phyloP scores from a whole-genome alignment of 2,797 vertebrate species.

The Melanotaenia boesemani region DNA sequence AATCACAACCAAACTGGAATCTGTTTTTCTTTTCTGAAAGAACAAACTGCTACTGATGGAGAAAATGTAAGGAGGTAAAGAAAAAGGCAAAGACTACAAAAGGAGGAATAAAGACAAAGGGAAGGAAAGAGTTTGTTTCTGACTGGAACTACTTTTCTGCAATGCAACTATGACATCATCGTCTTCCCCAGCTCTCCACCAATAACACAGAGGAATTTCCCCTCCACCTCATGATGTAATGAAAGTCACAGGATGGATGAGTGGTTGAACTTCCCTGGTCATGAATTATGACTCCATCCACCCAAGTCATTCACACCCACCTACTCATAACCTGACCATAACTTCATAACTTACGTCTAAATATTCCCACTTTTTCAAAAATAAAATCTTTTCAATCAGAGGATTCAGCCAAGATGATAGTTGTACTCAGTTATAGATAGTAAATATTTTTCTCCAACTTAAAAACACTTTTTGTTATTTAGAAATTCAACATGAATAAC shows the following conservation, averaged over 20 bases:
- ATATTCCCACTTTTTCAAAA: neutral
- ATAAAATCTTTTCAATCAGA: neutral
- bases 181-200: constrained; percentile 31
- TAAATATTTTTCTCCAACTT: too few relatives aligned
- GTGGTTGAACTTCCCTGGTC: neutral
- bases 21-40: neutral
- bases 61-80: neutral
- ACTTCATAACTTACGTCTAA: too few relatives aligned
- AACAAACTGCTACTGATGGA: neutral
- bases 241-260: neutral
- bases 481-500: too few relatives aligned
- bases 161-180: constrained; percentile 49
- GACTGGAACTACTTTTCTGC: constrained; percentile 25
- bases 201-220: constrained; percentile 49
- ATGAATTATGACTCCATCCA: neutral
- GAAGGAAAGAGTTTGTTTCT: constrained; percentile 7
- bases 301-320: neutral
- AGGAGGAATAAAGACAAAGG: too few relatives aligned
- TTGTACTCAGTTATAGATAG: too few relatives aligned
- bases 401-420: too few relatives aligned
- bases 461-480: too few relatives aligned
- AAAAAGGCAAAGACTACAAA: too few relatives aligned
- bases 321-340: neutral
- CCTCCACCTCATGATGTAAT: constrained; percentile 25
- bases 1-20: neutral